Conservation (phyloP, 2,888 invertebrate genomes). For the Xanthorhoe spadicearia region DNA sequence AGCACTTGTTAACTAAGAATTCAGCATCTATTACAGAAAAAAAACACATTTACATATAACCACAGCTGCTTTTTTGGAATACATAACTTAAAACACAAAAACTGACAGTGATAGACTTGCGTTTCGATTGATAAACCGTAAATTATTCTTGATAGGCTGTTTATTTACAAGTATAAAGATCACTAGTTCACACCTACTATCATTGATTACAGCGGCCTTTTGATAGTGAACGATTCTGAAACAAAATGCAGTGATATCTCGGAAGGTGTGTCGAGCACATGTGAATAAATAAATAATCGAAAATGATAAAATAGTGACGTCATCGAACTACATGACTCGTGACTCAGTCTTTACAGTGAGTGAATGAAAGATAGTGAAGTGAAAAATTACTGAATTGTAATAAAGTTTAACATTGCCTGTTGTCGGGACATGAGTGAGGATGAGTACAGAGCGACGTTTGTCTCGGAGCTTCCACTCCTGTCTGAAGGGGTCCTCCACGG, state of each 20-base stretch:
- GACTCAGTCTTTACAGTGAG: conserved; percentile 32
- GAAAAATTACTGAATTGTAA: conserved; percentile 45
- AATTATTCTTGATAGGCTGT: conserved; percentile 40
- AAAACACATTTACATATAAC: not conserved
- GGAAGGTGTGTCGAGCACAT: conserved; percentile 54
- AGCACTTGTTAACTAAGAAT: conserved; percentile 3
- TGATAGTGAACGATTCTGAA: conserved; percentile 62
- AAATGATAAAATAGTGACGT: conserved; percentile 42
- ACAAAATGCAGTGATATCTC: conserved; percentile 59
- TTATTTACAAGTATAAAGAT: conserved; percentile 58
- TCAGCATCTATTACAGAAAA: conserved; percentile 13
- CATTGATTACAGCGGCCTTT: conserved; percentile 63
- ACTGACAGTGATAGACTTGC: not conserved
- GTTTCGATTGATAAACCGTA: conserved; percentile 4
- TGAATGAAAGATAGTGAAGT: conserved; percentile 36
- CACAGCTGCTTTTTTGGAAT: not conserved
- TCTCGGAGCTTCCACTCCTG: conserved; percentile 89
- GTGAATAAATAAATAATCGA: conserved; percentile 33
- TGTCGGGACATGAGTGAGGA: conserved; percentile 75
- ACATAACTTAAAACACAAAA: not conserved
- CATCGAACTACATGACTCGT: conserved; percentile 40
- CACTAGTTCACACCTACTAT: conserved; percentile 52
- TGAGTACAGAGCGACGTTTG: conserved; percentile 85
- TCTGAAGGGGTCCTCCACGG: conserved; percentile 85
- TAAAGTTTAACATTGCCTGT: conserved; percentile 51